These are phyloP conservation scores for Helarctos malayanus DNA, from an alignment of 2,797 vertebrate genomes.

Conservation along the genomic window DNA sequence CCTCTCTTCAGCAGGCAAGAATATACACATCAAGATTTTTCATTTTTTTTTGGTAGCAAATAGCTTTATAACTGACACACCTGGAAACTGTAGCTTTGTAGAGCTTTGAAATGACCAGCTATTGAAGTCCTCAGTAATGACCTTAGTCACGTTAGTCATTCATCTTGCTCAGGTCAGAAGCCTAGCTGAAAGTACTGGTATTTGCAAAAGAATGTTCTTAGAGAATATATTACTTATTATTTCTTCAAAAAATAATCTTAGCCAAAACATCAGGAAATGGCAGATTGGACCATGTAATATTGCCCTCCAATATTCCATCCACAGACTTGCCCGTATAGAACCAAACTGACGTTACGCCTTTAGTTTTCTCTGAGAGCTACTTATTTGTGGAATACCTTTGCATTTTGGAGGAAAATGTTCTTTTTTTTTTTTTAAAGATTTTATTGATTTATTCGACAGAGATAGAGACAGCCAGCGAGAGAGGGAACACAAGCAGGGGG, in stretches of 20 bases:
- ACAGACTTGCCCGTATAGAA: not conserved
- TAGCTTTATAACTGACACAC: not conserved
- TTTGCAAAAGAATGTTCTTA: constrained; percentile 61
- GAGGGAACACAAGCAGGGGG: too few relatives aligned
- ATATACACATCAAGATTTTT: constrained; percentile 23
- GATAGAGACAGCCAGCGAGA: too few relatives aligned
- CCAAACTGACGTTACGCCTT: constrained; percentile 2
- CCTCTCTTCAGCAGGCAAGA: constrained; percentile 20
- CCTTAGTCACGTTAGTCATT: constrained; percentile 2
- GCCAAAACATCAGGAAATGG: not conserved
- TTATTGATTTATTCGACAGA: too few relatives aligned
- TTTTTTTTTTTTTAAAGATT: too few relatives aligned
- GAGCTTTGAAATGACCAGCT: constrained; percentile 26
- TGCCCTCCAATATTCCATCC: not conserved
- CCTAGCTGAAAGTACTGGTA: not conserved
- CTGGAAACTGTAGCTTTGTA: not conserved
- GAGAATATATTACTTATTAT: constrained; percentile 42
- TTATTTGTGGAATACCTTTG: not conserved
- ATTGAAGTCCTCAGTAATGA: not conserved
- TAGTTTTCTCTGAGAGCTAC: constrained; percentile 25
- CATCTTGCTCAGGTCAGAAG: constrained; percentile 30
- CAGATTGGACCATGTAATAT: constrained; percentile 17
- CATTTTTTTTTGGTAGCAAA: not conserved
- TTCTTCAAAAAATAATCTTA: constrained; percentile 58
- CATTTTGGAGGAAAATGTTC: constrained; percentile 51